Evolutionary conservation across 1,140 invertebrate genomes (phyloP), one percentile per base, ranked within the genome.

Genomic region (Drosophila truncata): DNA sequence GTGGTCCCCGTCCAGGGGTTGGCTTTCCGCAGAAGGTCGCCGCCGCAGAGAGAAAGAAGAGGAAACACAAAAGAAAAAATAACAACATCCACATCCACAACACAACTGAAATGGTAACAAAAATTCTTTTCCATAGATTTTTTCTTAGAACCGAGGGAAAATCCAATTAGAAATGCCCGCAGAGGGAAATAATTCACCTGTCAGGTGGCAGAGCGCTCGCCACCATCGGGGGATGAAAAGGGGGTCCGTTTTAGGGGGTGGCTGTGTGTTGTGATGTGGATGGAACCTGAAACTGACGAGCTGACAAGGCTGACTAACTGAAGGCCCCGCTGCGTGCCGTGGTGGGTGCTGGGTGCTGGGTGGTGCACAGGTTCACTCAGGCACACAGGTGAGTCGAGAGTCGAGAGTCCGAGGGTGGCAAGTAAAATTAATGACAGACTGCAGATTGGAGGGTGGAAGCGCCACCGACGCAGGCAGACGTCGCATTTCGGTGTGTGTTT

Each of bases 141-240:
- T 92, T 92, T 92, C 91, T 92, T 91, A 92, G 91, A 91, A 91
- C 80, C 47, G 57, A 78, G 75, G 82, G 90, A 90, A 91, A 92
- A 92, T 92, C 91, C 91, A 92, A 92, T 92, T 92, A 92, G 88
- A 82, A 91, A 88, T 82, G 87, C 83, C 80, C 81, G 73, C 87
- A 90, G 87, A 91, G 91, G 91, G 90, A 92, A 91, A 92, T 86
- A 91, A 87, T 92, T 92, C 91, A 92, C 91, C 91, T 92, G 91
- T 91, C 84, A 78, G 60, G 77, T 80, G 61, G 70, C 76, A 80
- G 70, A 78, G 63, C 58, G 44, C 72, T 23, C 3, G 18, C 41
- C 3, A 3, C 6, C 39, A 2, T 20, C 16, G n/a, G 49, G 57
- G 67, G 65, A 37, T 33, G 55, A 39, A 33, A 8, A 39, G 25